Evolutionary conservation across 2,888 invertebrate genomes (phyloP).

Genomic region (Lumbricus terrestris): DNA sequence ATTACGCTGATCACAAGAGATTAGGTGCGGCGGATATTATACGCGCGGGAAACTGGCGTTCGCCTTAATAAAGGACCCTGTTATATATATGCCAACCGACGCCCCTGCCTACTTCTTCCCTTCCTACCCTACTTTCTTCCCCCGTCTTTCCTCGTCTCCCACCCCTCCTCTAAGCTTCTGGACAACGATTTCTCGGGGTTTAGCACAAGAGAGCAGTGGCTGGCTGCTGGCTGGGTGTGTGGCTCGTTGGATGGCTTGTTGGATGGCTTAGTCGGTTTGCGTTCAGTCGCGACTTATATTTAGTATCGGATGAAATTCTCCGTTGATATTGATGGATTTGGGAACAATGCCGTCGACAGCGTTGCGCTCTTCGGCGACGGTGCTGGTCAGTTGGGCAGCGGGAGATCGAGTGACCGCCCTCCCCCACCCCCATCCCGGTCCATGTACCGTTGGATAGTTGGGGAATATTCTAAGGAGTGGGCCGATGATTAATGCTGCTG

Average conservation of each 20-base stretch:
- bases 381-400: background rate
- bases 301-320: background rate
- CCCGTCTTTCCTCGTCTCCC: background rate
- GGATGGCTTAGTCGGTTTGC: background rate
- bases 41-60: background rate
- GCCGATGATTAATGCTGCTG: background rate
- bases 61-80: background rate
- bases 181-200: too few relatives aligned
- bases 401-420: too few relatives aligned
- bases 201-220: too few relatives aligned
- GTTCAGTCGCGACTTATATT: background rate
- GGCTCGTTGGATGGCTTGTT: background rate
- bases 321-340: background rate
- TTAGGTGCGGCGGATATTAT: conserved; percentile 8
- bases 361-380: background rate
- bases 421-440: background rate
- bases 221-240: too few relatives aligned
- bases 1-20: background rate
- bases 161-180: background rate
- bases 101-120: background rate
- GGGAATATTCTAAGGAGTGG: background rate
- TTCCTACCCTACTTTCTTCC: background rate
- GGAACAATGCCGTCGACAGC: background rate
- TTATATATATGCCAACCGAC: background rate
- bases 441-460: background rate